These are phyloP conservation scores for Phasianus colchicus DNA, from an alignment of 2,113 vertebrate genomes.

Conservation along the genomic window DNA sequence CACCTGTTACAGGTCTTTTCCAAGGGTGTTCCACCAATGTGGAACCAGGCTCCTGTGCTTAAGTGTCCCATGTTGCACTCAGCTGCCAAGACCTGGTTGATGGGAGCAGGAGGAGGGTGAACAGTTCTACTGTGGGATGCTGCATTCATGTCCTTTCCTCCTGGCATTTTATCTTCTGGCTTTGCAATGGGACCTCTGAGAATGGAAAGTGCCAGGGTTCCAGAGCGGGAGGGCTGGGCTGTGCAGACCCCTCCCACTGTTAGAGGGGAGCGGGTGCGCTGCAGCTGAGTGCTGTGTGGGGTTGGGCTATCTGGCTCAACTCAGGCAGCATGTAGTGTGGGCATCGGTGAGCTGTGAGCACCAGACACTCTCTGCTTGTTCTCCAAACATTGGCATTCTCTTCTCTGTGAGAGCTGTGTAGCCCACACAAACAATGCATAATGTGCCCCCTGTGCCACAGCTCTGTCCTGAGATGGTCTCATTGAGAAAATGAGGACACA, in stretches of 20 bases:
- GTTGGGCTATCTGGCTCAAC: rapidly evolving
- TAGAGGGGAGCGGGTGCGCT: rapidly evolving
- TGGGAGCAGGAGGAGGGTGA: not conserved
- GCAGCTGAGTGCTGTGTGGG: not conserved
- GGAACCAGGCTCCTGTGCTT: rapidly evolving
- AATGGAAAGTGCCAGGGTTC: not conserved
- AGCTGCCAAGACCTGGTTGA: not conserved
- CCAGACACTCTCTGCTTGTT: not conserved
- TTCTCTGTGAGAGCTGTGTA: rapidly evolving
- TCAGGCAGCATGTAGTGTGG: not conserved
- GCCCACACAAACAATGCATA: rapidly evolving
- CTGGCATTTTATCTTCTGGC: not conserved
- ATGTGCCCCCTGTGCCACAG: not conserved
- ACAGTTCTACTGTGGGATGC: rapidly evolving
- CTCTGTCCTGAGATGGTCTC: not conserved
- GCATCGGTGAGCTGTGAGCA: not conserved
- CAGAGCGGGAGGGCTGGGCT: not conserved
- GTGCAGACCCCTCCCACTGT: rapidly evolving
- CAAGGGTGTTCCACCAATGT: rapidly evolving
- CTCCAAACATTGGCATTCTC: rapidly evolving
- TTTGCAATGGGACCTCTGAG: not conserved
- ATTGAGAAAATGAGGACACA: not conserved
- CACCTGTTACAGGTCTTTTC: not conserved
- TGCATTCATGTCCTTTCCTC: rapidly evolving
- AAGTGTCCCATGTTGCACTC: not conserved